Base-by-base conservation (phyloP, 2,797 vertebrate genomes). In the Myotis myotis region DNA sequence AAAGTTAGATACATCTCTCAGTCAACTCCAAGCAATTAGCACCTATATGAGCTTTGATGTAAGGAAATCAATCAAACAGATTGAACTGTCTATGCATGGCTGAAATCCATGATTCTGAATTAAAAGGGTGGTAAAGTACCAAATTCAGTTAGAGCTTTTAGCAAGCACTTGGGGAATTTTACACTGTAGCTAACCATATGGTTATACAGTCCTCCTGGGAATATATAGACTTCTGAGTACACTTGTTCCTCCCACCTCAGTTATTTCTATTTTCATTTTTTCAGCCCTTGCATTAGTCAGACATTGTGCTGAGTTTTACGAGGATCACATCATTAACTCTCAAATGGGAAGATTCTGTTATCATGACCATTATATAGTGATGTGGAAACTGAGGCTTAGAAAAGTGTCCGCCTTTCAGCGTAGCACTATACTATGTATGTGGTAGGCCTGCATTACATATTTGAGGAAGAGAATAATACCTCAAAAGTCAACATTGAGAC, bases 51-150 rank as follows among this genome's bases (percentile, higher is more conserved):
- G 64, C 76, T 91, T 93, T 97, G 94, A 92, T 96, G 75, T 97
- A 95, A 96, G 79, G 78, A 87, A 89, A 95, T 96, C 95, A 94
- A 5, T 95, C 80, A 91, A 84, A 89, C 72, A 85, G 89, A 96
- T 47, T 96, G 72, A 93, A 83, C 80, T 92, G 89, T 86, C 57
- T 89, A 87, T 70, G 49, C 81, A 64, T 90, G 93, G 70, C 78
- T 96, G 84, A 87, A 96, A 93, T 75, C 82, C 81, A 95, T 88
- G 95, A 90, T 93, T 97, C 57, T 89, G 95, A 96, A 92, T 97
- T 96, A 90, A 93, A 95, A 96, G 75, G 66, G 57, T 92, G 55
- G 80, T 84, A 70, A 86, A 94, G 38, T 85, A 94, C 41, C 49
- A 94, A 93, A 88, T 94, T 95, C 89, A 85, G 80, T 83, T 91